These are phyloP conservation scores for Eurystomus gularis DNA, from an alignment of 2,113 vertebrate genomes.

Conservation along the genomic window DNA sequence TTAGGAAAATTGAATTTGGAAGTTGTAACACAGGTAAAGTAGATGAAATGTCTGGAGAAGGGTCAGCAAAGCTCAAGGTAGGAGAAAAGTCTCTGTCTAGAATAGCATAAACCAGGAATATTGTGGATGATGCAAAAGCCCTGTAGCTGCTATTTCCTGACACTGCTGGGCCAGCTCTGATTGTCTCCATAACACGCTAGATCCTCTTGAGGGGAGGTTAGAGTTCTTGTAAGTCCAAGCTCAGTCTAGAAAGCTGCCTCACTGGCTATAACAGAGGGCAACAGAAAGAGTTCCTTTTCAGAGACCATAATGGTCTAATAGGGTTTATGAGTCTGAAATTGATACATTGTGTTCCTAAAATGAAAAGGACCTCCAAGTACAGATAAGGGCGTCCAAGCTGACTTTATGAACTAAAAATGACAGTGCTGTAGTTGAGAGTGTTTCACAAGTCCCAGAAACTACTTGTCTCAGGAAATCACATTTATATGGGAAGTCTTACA, in stretches of 20 bases:
- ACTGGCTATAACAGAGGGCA: not conserved
- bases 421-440: not conserved
- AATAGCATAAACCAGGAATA: not conserved
- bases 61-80: not conserved
- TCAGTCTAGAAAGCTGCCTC: not conserved
- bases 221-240: not conserved
- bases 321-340: not conserved
- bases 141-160: not conserved
- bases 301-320: not conserved
- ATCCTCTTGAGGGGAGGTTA: no score
- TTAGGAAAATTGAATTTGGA: not conserved
- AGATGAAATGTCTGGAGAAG: not conserved
- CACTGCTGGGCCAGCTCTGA: not conserved
- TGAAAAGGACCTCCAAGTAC: not conserved
- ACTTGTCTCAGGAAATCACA: not conserved
- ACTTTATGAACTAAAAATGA: not conserved
- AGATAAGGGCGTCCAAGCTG: not conserved
- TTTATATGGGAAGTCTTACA: not conserved
- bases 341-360: not conserved
- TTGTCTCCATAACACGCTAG: not conserved
- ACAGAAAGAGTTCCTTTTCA: not conserved
- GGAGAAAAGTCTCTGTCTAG: not conserved
- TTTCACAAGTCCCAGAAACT: not conserved
- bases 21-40: not conserved
- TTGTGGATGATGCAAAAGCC: not conserved